Percentiles rank a stretch among this genome's conserved stretches.
Evolutionary conservation across 2,113 vertebrate genomes (phyloP).

Genomic region (Phasianus colchicus): DNA sequence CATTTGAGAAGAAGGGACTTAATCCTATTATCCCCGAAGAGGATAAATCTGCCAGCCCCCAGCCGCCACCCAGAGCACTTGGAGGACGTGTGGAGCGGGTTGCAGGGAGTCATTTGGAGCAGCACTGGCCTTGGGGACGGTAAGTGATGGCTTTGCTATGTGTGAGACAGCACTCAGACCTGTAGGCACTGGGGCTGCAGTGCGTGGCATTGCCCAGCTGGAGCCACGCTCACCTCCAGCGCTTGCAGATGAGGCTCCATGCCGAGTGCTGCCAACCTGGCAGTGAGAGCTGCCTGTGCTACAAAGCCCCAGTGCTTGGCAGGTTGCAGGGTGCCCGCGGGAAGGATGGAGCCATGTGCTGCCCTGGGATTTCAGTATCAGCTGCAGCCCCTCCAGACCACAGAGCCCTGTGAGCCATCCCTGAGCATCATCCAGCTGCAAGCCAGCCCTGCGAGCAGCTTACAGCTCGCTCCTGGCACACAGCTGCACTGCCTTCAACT

Average conservation of each 20-base stretch:
- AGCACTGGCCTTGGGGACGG: not conserved
- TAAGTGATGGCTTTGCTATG: constrained; percentile 5
- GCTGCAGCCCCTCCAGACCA: not conserved
- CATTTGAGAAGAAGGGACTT: constrained; percentile 57
- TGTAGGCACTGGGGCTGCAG: not conserved
- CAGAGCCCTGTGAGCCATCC: not conserved
- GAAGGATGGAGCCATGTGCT: not conserved
- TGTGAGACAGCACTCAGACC: not conserved
- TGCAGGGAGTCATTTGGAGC: not conserved
- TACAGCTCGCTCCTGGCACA: accelerated
- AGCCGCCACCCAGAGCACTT: not conserved
- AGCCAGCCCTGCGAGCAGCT: accelerated
- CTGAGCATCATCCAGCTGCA: accelerated
- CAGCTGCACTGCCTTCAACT: not conserved
- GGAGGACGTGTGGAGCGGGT: not conserved
- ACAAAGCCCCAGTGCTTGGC: not conserved
- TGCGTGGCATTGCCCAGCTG: not conserved
- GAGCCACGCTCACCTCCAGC: too few species aligned
- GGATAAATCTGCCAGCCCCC: constrained; percentile 79
- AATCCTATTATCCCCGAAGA: constrained; percentile 80
- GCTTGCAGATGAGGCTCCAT: not conserved
- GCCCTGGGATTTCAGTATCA: not conserved
- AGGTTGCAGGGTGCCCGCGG: not conserved
- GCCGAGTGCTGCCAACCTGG: not conserved
- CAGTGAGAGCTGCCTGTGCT: not conserved